Evolutionary conservation across 2,797 vertebrate genomes (phyloP).

Genomic region (Uromys caudimaculatus): DNA sequence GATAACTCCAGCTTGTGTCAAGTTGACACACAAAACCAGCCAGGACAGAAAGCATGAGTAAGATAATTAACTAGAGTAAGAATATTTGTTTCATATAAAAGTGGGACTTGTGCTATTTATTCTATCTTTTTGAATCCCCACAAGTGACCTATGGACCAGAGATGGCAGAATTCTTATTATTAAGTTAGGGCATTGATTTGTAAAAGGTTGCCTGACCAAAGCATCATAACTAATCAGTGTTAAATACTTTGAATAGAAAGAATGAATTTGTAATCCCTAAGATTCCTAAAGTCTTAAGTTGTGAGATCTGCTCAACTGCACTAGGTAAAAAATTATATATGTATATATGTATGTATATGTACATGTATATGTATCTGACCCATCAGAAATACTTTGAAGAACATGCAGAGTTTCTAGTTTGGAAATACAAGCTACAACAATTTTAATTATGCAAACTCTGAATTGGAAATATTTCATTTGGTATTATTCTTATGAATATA

Average conservation of each 20-base stretch:
- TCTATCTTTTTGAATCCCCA: neutral
- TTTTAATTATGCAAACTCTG: neutral
- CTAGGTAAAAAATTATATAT: neutral
- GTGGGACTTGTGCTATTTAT: neutral
- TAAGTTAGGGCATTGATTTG: neutral
- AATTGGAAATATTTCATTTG: neutral
- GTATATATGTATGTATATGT: neutral
- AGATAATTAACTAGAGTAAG: neutral
- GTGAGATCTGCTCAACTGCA: neutral
- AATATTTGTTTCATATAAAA: neutral
- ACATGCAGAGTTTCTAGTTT: neutral
- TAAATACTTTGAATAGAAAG: neutral
- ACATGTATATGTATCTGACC: neutral
- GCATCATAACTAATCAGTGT: neutral
- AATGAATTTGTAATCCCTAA: neutral
- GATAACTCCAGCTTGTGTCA: too few species aligned
- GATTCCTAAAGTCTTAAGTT: neutral
- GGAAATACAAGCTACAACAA: neutral
- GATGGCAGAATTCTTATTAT: neutral
- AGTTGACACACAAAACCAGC: too few species aligned
- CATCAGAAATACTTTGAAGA: neutral
- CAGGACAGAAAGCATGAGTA: neutral
- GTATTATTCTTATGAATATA: conserved; percentile 9
- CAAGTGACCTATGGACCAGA: neutral
- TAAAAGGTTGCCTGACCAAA: neutral